phyloP scores from a whole-genome alignment of 2,888 invertebrate species.

The Ctena decussata region DNA sequence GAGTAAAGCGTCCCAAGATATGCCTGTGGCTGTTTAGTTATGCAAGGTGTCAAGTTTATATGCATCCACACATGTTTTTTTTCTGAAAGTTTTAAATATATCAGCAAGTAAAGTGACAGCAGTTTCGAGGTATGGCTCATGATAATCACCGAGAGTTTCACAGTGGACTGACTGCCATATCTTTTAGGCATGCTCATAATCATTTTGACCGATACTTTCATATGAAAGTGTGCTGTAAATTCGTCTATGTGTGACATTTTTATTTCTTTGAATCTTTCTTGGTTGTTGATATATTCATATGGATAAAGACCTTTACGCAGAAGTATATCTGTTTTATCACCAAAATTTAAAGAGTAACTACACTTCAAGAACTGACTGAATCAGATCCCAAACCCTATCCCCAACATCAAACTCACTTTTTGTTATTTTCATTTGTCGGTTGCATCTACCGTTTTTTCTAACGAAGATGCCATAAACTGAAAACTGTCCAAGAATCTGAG shows the following conservation, averaged over 20 bases:
- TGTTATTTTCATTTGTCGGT: no score
- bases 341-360: no score
- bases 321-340: background rate
- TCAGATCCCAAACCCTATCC: no score
- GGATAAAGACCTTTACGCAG: slow-evolving; percentile 3
- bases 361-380: no score
- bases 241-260: slow-evolving; percentile 1
- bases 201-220: background rate
- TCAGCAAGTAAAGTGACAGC: slow-evolving; percentile 78
- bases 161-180: slow-evolving; percentile 63
- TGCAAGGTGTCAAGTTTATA: slow-evolving; percentile 76
- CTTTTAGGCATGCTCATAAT: slow-evolving; percentile 8
- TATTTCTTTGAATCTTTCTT: slow-evolving; percentile 15
- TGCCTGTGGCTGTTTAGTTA: slow-evolving; percentile 78
- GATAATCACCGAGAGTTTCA: slow-evolving; percentile 63
- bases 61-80: slow-evolving; percentile 63
- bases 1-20: slow-evolving; percentile 52
- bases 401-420: no score
- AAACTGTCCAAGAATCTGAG: slow-evolving; percentile 13
- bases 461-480: no score
- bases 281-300: slow-evolving; percentile 11
- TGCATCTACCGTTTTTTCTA: no score
- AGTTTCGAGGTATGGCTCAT: slow-evolving; percentile 59
- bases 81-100: slow-evolving; percentile 80
- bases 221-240: slow-evolving; percentile 1